Evolutionary conservation across 2,113 vertebrate genomes (phyloP), one percentile per base, ranked within the genome.

Genomic region (Piaya cayana): DNA sequence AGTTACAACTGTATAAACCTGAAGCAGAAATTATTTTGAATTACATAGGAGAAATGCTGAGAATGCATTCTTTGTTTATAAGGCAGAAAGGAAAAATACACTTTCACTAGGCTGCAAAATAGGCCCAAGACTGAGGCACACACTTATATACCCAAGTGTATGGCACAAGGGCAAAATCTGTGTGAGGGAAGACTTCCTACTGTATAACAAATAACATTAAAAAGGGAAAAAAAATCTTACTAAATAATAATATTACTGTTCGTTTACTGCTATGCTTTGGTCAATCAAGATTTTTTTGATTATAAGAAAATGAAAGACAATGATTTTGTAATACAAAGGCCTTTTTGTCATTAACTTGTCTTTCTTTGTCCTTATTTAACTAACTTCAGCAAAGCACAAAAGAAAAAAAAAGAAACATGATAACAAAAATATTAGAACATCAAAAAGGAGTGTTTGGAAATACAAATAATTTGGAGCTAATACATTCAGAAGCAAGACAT

Each of bases 271-370:
- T 59, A 10, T 7, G 30, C 7, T 82, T 82, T 58, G 27, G 11
- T 55, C 10, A 63, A 22, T 70, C 21, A 63, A 45, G 11, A 0
- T 34, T 68, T 93, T n/a, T 87, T 63, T 58, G n/a, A 50, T 18
- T 67, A 4, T 11, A 76, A 91, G n/a, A 16, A 72, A 76, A 86
- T 19, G 12, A 63, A 86, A 81, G 1, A 0, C 19, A 74, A 58
- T 43, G 2, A n/a, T 34, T 69, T 74, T 21, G 2, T 47, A 39
- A 39, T n/a, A n/a, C 0, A 1, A 10, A 49, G 69, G 37, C 6
- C 17, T 70, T 15, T 2, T 69, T 47, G 55, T 79, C 11, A 9
- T 67, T 60, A 49, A 42, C 4, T 19, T 78, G 21, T 34, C 30
- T 21, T n/a, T 39, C 6, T 15, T 77, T 77, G 12, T 58, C 6